Percentiles rank a stretch among this genome's conserved stretches.
phyloP scores from a whole-genome alignment of 2,113 vertebrate species.

The Arvicanthis niloticus region DNA sequence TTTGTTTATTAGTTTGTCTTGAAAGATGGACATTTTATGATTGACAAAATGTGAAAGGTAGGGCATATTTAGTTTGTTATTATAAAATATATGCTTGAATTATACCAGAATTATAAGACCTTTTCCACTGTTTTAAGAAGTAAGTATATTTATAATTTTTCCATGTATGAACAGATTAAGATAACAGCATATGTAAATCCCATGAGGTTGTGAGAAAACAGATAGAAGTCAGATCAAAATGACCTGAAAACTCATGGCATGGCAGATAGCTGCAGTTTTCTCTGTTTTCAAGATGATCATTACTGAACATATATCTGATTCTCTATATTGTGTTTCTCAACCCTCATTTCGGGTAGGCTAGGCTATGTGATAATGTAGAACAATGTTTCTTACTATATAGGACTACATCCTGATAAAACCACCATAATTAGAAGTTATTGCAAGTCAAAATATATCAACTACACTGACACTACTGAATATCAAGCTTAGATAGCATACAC shows the following conservation, averaged over 20 bases:
- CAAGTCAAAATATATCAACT: not conserved
- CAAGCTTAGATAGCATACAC: not conserved
- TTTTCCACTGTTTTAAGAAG: not conserved
- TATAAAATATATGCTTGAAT: not conserved
- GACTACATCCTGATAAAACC: not conserved
- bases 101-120: not conserved
- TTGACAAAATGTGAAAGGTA: not conserved
- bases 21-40: not conserved
- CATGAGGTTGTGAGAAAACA: not conserved
- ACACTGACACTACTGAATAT: accelerated
- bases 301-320: not conserved
- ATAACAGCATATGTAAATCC: not conserved
- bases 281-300: not conserved
- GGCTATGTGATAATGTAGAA: not conserved
- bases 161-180: not conserved
- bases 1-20: not conserved
- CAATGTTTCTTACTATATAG: not conserved
- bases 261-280: not conserved
- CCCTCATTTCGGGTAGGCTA: not conserved
- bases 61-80: not conserved
- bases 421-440: not conserved
- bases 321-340: not conserved
- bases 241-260: not conserved
- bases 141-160: not conserved
- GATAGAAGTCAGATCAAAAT: not conserved